These are phyloP conservation scores for Clavelina lepadiformis DNA, from an alignment of 23 tunicate genomes.

Conservation along the genomic window DNA sequence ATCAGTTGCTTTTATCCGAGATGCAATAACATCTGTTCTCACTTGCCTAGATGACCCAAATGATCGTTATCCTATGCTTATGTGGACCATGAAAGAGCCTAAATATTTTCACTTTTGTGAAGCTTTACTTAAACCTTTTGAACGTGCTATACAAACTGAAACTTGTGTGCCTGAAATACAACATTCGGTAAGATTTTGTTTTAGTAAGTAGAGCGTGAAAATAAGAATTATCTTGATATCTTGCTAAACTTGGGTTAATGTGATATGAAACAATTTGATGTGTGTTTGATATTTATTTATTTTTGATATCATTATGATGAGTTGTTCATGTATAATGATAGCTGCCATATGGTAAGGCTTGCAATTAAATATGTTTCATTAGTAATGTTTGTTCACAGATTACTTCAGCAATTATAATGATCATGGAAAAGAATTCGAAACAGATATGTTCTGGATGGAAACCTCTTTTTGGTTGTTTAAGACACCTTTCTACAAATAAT, in stretches of 20 bases:
- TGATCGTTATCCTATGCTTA: slow-evolving; percentile 9
- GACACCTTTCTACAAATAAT: no score
- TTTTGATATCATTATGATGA: not conserved
- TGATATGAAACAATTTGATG: no score
- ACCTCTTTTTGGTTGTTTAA: slow-evolving; percentile 40
- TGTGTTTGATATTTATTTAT: no score
- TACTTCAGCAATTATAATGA: slow-evolving; percentile 22
- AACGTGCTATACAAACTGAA: slow-evolving; percentile 44
- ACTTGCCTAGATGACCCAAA: slow-evolving; percentile 1
- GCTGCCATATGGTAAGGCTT: no score
- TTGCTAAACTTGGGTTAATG: no score
- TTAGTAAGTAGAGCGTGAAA: no score
- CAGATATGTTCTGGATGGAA: slow-evolving; percentile 58
- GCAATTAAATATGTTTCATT: no score
- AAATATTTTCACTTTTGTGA: slow-evolving; percentile 46
- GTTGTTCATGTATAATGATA: not conserved
- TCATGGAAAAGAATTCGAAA: slow-evolving; percentile 60
- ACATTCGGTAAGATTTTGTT: slow-evolving; percentile 15
- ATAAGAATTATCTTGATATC: no score
- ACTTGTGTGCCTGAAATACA: slow-evolving; percentile 31
- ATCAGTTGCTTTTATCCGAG: slow-evolving; percentile 31
- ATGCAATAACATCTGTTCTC: slow-evolving; percentile 26
- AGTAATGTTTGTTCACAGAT: no score
- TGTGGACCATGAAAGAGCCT: slow-evolving; percentile 47
- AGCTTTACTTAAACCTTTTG: slow-evolving; percentile 35